A percentile compares a stretch with the other conserved stretches of the same genome.
Evolutionary conservation across 2,888 invertebrate species (phyloP).

Genomic region (Nysson spinosus): DNA sequence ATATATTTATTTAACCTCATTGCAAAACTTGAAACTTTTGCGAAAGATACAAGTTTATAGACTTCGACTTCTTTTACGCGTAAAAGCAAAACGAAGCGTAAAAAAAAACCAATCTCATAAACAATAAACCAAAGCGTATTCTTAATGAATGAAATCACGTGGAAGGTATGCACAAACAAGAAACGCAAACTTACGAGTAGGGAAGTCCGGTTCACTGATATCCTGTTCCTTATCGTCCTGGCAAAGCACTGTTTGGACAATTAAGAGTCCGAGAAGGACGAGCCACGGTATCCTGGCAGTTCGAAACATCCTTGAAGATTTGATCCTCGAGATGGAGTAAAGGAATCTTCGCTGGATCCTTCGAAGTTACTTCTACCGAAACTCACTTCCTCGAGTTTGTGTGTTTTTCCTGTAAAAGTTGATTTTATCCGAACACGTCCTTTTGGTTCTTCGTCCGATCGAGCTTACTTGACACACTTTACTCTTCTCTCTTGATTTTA

Average conservation of each 20-base stretch:
- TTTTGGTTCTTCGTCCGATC: not conserved
- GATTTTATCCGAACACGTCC: not conserved
- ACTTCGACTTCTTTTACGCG: too few species aligned
- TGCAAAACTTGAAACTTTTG: too few species aligned
- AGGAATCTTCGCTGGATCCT: not conserved
- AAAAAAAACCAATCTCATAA: too few species aligned
- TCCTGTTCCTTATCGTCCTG: constrained; percentile 40
- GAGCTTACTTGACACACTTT: not conserved
- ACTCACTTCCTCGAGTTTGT: not conserved
- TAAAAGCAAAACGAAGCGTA: too few species aligned
- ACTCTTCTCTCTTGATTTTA: not conserved
- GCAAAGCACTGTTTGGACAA: constrained; percentile 24
- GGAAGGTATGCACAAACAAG: not conserved
- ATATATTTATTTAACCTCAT: too few species aligned
- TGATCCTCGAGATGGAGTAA: not conserved
- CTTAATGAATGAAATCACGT: not conserved
- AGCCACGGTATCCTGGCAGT: constrained; percentile 39
- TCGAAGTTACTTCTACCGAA: not conserved
- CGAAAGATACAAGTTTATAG: too few species aligned
- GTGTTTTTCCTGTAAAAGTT: not conserved
- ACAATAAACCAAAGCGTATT: not conserved
- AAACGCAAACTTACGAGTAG: constrained; percentile 68
- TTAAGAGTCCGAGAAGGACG: constrained; percentile 52
- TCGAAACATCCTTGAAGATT: constrained; percentile 31
- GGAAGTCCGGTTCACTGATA: constrained; percentile 69